These are phyloP conservation scores for Platanista minor DNA, from an alignment of 2,113 vertebrate species.

Conservation along the genomic window DNA sequence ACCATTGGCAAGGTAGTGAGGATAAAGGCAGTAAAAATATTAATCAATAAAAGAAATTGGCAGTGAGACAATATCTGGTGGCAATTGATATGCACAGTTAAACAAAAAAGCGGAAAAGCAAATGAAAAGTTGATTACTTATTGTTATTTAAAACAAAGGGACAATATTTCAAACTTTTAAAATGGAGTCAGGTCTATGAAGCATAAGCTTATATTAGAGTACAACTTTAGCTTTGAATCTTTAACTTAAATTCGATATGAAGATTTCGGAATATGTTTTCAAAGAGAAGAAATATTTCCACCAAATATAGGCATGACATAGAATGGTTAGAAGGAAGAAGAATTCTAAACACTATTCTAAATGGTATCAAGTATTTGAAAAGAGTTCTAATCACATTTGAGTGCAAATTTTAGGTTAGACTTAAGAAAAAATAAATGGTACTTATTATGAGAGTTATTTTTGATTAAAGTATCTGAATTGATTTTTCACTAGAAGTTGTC, in stretches of 20 bases:
- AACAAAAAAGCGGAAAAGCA: not conserved
- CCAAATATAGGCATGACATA: not conserved
- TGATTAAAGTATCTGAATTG: not conserved
- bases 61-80: not conserved
- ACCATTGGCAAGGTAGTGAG: not conserved
- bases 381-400: not conserved
- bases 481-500: not conserved
- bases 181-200: not conserved
- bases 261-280: not conserved
- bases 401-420: not conserved
- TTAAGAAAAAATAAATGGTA: constrained; percentile 17
- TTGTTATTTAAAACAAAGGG: not conserved
- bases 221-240: not conserved
- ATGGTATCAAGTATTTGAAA: not conserved
- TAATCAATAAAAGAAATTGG: not conserved
- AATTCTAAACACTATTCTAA: not conserved
- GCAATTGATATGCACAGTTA: not conserved
- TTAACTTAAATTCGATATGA: not conserved
- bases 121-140: not conserved
- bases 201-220: not conserved
- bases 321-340: not conserved
- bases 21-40: not conserved
- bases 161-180: not conserved
- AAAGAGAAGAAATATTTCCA: not conserved
- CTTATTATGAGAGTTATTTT: not conserved